Percentiles rank a stretch among this genome's conserved stretches.
These are phyloP conservation scores for Menidia beryllina DNA, from an alignment of 2,113 vertebrate genomes.

Conservation along the genomic window DNA sequence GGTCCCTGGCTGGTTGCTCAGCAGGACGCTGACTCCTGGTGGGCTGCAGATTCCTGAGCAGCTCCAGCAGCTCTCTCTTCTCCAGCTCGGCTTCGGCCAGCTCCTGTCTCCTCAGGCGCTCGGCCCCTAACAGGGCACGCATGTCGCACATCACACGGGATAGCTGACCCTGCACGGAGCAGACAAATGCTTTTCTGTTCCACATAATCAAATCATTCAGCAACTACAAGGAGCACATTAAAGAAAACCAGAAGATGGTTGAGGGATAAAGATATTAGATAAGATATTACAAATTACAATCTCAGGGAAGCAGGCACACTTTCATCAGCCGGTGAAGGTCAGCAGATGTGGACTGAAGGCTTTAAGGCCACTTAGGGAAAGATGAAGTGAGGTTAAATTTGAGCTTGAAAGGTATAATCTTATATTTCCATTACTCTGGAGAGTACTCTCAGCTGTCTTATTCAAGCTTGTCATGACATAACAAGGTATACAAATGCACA, in stretches of 20 bases:
- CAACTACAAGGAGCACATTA: neutral
- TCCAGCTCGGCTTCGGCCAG: conserved; percentile 88
- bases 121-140: conserved; percentile 83
- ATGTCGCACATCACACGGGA: conserved; percentile 88
- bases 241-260: neutral
- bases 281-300: neutral
- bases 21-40: conserved; percentile 51
- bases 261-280: too few relatives aligned
- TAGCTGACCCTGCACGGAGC: conserved; percentile 84
- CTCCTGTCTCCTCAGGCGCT: conserved; percentile 87
- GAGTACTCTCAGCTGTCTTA: neutral
- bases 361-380: too few relatives aligned
- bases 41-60: conserved; percentile 84
- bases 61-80: conserved; percentile 86
- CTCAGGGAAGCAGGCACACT: neutral
- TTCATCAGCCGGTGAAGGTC: neutral
- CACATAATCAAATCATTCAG: neutral
- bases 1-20: conserved; percentile 24
- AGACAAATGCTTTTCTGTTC: neutral
- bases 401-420: neutral
- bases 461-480: neutral
- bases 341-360: too few relatives aligned
- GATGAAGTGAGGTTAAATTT: neutral
- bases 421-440: neutral
- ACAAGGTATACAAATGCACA: neutral